phyloP scores from a whole-genome alignment of 1,140 invertebrate species.

The Monochamus saltuarius region DNA sequence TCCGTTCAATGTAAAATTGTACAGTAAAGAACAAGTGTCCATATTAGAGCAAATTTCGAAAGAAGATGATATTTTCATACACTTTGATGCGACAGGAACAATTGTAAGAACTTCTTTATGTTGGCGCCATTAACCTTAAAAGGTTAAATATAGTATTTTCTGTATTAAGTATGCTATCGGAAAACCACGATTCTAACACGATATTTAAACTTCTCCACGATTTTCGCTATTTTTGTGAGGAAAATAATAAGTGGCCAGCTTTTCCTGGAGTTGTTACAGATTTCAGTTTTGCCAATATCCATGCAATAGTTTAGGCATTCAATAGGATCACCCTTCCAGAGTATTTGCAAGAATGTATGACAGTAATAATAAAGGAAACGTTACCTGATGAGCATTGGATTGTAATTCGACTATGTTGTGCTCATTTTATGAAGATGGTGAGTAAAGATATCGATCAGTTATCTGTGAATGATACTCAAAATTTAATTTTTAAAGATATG shows the following conservation, averaged over 20 bases:
- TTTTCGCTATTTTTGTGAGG: neutral
- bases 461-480: too few relatives aligned
- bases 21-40: slow-evolving; percentile 7
- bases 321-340: neutral
- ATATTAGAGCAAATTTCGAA: too few relatives aligned
- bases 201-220: slow-evolving; percentile 4
- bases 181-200: slow-evolving; percentile 2
- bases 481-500: too few relatives aligned
- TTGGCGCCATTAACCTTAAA: slow-evolving; percentile 5
- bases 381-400: too few relatives aligned
- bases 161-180: slow-evolving; percentile 10
- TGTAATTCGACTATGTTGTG: neutral
- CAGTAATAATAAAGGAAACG: neutral
- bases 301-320: slow-evolving; percentile 1
- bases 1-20: slow-evolving; percentile 8
- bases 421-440: neutral
- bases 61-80: neutral
- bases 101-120: slow-evolving; percentile 14
- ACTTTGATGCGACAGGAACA: slow-evolving; percentile 13
- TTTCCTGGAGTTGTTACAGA: slow-evolving; percentile 10
- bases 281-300: slow-evolving; percentile 7
- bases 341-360: slow-evolving; percentile 1
- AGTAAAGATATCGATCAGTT: too few relatives aligned
- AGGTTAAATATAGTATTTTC: slow-evolving; percentile 7
- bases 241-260: slow-evolving; percentile 9